Evolutionary conservation across 1,140 invertebrate species (phyloP).

Genomic region (Bilobella aurantiaca): DNA sequence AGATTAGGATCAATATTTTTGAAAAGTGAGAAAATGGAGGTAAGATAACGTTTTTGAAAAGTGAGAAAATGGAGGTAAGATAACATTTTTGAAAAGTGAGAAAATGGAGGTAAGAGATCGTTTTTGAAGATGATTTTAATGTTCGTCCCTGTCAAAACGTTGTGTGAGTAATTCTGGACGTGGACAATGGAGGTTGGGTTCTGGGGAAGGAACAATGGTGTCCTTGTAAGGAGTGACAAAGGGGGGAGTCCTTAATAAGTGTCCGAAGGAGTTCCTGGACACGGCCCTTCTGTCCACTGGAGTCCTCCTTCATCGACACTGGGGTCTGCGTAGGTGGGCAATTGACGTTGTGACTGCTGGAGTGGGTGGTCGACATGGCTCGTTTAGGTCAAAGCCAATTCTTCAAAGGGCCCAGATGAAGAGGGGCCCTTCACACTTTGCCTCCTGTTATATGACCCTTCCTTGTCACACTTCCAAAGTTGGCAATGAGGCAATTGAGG

Average conservation of each 20-base stretch:
- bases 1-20: too few relatives aligned
- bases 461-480: background rate
- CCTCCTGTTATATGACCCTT: background rate
- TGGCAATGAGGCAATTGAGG: background rate
- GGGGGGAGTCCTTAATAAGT: background rate
- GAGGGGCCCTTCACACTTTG: background rate
- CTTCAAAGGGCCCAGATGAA: background rate
- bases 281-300: constrained; percentile 1
- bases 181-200: too few relatives aligned
- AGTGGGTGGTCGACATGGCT: constrained; percentile 34
- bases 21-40: too few relatives aligned
- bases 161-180: too few relatives aligned
- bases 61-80: too few relatives aligned
- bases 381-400: constrained; percentile 19
- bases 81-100: too few relatives aligned
- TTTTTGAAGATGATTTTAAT: too few relatives aligned
- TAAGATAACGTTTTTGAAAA: too few relatives aligned
- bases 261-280: background rate
- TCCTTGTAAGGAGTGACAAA: too few relatives aligned
- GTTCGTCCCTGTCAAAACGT: too few relatives aligned
- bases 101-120: too few relatives aligned
- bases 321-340: constrained; percentile 34
- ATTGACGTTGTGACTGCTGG: constrained; percentile 27
- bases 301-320: background rate
- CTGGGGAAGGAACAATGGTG: too few relatives aligned